phyloP scores from a whole-genome alignment of 2,888 invertebrate genomes.

The Cephalotes varians region DNA sequence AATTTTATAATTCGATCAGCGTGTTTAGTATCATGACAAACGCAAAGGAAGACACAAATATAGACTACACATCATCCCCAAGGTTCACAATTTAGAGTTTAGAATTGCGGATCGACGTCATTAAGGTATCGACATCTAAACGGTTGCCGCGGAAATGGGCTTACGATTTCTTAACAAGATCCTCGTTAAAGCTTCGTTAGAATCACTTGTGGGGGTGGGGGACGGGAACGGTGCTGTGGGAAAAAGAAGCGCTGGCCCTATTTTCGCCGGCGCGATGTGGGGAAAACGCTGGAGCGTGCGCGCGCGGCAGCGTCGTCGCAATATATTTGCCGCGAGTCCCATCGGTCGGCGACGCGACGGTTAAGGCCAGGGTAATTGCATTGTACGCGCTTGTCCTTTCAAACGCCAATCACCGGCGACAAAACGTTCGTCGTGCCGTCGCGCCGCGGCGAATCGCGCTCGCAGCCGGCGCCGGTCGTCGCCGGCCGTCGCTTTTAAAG shows the following conservation, averaged over 20 bases:
- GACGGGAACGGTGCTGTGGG: conserved; percentile 12
- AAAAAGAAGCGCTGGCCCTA: conserved; percentile 48
- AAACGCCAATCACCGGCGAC: conserved; percentile 85
- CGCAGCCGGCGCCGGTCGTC: conserved; percentile 73
- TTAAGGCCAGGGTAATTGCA: conserved; percentile 84
- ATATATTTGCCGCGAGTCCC: conserved; percentile 70
- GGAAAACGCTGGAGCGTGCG: conserved; percentile 8
- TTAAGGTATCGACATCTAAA: background rate
- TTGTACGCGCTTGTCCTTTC: conserved; percentile 85
- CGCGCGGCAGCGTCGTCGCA: conserved; percentile 31
- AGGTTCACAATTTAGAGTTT: background rate
- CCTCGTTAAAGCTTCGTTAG: conserved; percentile 55
- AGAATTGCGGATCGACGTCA: background rate
- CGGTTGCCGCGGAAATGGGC: background rate
- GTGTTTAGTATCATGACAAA: background rate
- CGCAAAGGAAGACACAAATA: background rate
- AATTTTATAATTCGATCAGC: background rate
- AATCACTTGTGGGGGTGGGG: background rate
- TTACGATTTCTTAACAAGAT: conserved; percentile 58
- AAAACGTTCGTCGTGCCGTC: conserved; percentile 85
- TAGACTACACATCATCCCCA: no score
- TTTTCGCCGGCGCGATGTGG: conserved; percentile 6
- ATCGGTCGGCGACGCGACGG: conserved; percentile 71
- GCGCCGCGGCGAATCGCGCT: conserved; percentile 67
- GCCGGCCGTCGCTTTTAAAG: conserved; percentile 72